phyloP scores from a whole-genome alignment of 2,113 vertebrate genomes.

The Otocyon megalotis region DNA sequence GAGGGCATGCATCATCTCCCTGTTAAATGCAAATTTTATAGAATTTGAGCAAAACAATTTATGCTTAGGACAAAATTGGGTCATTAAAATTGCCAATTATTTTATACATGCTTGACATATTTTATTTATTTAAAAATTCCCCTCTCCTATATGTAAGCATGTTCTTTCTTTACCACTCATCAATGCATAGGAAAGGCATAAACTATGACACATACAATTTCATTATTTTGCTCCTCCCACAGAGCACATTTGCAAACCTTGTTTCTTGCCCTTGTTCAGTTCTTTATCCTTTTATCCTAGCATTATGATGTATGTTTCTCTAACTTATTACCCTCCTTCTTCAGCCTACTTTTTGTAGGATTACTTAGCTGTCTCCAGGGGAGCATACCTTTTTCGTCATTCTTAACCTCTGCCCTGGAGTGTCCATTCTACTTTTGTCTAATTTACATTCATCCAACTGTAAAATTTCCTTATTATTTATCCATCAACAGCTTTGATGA shows the following conservation, averaged over 20 bases:
- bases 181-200: background rate
- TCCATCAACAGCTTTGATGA: background rate
- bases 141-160: background rate
- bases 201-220: background rate
- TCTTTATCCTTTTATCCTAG: background rate
- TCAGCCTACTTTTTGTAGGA: background rate
- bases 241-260: background rate
- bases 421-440: background rate
- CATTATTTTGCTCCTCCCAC: background rate
- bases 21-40: background rate
- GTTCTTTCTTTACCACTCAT: background rate
- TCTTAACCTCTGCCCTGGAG: background rate
- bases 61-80: background rate
- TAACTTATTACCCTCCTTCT: background rate
- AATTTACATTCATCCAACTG: background rate
- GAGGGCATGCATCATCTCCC: background rate
- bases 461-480: background rate
- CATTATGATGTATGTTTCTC: background rate
- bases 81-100: conserved; percentile 2
- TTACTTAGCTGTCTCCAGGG: background rate
- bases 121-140: conserved; percentile 31
- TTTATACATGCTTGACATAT: background rate
- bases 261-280: background rate
- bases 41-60: conserved; percentile 7
- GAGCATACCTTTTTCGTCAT: background rate